Base-by-base conservation (phyloP, 2,888 invertebrate genomes). In the Flexamia atlantica region DNA sequence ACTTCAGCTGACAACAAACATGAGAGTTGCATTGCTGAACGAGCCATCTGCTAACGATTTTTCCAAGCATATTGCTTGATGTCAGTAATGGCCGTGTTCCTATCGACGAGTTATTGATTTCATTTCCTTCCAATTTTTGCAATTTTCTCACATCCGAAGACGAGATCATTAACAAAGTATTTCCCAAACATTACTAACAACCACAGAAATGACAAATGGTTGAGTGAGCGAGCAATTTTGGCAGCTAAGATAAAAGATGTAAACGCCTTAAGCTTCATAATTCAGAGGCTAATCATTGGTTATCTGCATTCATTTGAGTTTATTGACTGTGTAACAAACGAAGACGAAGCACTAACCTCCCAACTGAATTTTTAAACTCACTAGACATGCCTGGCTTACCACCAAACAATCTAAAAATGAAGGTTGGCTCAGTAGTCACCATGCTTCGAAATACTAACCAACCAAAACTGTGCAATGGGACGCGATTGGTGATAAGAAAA, bases 331-430 rank as follows among this genome's bases (percentile, higher is more conserved):
- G 85, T 84, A 76, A 83, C 82, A 80, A 85, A 86, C 81, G 83
- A 85, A 80, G 85, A 86, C 46, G 84, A 86, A 86, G 87, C 86
- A 32, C 36, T 0, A 50, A 79, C 36, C 17, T 20, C 53, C 87
- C 88, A 86, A 86, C 79, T 84, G 88, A 88, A 87, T 87, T 89
- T 89, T 88, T 88, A 86, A 88, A 89, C 86, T 88, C 88, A 20
- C 86, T 88, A 86, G 88, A 88, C 84, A 79, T 88, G 83, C 84
- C 85, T 82, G 81, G 83, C 68, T 85, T 86, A 53, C 86, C 84
- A 85, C 85, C 68, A n/a, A 84, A 87, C 76, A 82, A 81, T 83
- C 79, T 86, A 46, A 36, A 84, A 84, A 85, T 88, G 72, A 88
- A 88, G 85, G 86, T 88, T 72, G 88, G 88, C 81, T 83, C 86